Evolutionary conservation across 2,113 vertebrate species (phyloP).

Genomic region (Halichoeres trimaculatus): DNA sequence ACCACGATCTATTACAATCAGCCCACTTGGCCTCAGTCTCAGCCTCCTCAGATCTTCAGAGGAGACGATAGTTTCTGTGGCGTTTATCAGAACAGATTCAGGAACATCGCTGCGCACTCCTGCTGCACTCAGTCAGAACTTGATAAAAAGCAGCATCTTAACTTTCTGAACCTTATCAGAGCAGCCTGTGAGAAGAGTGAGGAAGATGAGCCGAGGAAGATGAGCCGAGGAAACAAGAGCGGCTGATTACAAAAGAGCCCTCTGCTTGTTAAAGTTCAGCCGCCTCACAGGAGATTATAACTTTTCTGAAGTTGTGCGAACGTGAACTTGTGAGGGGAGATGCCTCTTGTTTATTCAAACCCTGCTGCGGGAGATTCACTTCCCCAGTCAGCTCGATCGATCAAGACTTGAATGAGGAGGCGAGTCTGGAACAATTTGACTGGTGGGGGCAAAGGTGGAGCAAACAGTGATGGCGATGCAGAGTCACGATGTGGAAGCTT

Average conservation of each 20-base stretch:
- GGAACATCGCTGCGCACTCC: conserved; percentile 1
- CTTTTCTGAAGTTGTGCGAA: conserved; percentile 32
- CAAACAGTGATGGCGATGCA: conserved; percentile 3
- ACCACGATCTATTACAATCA: conserved; percentile 39
- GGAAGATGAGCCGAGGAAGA: conserved; percentile 19
- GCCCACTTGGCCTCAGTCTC: conserved; percentile 39
- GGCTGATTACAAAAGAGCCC: conserved; percentile 41
- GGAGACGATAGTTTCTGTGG: conserved; percentile 43
- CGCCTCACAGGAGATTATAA: conserved; percentile 38
- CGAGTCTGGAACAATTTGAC: conserved; percentile 9
- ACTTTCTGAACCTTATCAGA: conserved; percentile 39
- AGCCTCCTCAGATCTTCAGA: conserved; percentile 25
- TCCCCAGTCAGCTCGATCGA: conserved; percentile 34
- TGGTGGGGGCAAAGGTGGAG: conserved; percentile 1
- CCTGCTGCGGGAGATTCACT: conserved; percentile 40
- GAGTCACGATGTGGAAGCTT: conserved; percentile 7
- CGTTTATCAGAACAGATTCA: conserved; percentile 32
- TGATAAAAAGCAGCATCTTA: conserved; percentile 8
- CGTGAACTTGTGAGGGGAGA: conserved; percentile 13
- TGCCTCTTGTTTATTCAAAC: conserved; percentile 54
- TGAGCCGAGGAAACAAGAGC: conserved; percentile 18
- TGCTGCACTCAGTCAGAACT: conserved; percentile 17
- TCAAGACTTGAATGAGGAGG: conserved; percentile 30
- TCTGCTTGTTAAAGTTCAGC: conserved; percentile 41
- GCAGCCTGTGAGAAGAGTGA: conserved; percentile 3